These are phyloP conservation scores for Colius striatus DNA, from an alignment of 2,113 vertebrate genomes.

Conservation along the genomic window DNA sequence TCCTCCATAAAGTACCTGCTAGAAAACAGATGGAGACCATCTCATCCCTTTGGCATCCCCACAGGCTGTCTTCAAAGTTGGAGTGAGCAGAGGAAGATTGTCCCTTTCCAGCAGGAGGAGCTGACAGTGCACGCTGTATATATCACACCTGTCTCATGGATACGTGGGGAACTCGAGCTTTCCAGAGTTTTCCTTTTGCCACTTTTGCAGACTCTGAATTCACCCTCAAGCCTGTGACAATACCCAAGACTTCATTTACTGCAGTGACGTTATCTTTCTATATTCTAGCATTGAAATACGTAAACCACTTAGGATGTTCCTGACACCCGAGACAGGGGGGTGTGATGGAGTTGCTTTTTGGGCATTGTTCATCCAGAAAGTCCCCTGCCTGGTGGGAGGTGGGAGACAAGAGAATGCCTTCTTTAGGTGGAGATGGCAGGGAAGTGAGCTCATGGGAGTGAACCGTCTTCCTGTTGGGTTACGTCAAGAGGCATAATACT, in stretches of 20 bases:
- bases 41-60: not conserved
- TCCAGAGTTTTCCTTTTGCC: not conserved
- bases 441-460: not conserved
- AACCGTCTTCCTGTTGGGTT: not conserved
- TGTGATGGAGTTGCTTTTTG: not conserved
- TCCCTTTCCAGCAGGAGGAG: not conserved
- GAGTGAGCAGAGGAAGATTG: not conserved
- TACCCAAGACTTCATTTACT: not conserved
- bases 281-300: not conserved
- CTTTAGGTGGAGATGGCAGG: not conserved
- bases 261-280: not conserved
- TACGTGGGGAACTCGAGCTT: not conserved
- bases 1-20: not conserved
- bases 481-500: not conserved
- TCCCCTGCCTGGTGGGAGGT: not conserved
- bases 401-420: not conserved
- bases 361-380: not conserved
- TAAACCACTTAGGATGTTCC: not conserved
- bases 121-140: not conserved
- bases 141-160: not conserved
- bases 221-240: not conserved
- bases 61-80: not conserved
- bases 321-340: not conserved
- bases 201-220: constrained; percentile 17
- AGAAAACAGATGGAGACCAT: not conserved